Percentiles rank a stretch among this genome's conserved stretches.
Conservation (phyloP, 2,113 vertebrate species). For the Chionomys nivalis region DNA sequence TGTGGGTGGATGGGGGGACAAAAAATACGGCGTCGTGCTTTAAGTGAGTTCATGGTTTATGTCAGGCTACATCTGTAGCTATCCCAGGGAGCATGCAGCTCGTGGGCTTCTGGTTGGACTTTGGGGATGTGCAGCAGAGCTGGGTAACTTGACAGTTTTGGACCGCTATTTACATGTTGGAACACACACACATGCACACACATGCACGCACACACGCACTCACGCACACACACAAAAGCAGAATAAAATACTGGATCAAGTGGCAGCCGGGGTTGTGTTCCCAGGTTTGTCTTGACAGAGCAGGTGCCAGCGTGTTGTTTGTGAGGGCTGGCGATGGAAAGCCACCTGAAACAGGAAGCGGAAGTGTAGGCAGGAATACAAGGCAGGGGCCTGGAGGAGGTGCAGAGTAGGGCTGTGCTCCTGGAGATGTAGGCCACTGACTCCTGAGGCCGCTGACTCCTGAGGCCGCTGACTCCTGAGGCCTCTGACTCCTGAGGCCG, state of each 20-base stretch:
- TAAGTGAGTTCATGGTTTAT: background rate
- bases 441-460: background rate
- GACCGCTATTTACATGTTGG: background rate
- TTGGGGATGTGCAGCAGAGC: background rate
- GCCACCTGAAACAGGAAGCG: background rate
- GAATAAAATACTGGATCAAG: background rate
- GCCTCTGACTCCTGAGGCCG: background rate
- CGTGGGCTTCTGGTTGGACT: background rate
- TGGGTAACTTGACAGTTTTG: background rate
- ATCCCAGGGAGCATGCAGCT: background rate
- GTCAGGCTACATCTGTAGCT: background rate
- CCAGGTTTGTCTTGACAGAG: background rate
- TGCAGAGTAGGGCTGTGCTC: background rate
- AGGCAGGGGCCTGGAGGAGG: background rate
- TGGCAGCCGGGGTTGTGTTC: background rate
- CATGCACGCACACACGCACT: too few relatives aligned
- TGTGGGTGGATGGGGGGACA: background rate
- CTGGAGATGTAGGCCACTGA: background rate
- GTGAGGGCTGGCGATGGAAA: background rate
- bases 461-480: background rate
- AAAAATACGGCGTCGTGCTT: background rate
- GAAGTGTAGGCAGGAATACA: background rate
- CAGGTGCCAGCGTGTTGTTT: background rate
- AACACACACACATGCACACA: background rate
- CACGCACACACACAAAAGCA: background rate